Evolutionary conservation across 2,797 vertebrate genomes (phyloP).

Genomic region (Arrhamphus sclerolepis): DNA sequence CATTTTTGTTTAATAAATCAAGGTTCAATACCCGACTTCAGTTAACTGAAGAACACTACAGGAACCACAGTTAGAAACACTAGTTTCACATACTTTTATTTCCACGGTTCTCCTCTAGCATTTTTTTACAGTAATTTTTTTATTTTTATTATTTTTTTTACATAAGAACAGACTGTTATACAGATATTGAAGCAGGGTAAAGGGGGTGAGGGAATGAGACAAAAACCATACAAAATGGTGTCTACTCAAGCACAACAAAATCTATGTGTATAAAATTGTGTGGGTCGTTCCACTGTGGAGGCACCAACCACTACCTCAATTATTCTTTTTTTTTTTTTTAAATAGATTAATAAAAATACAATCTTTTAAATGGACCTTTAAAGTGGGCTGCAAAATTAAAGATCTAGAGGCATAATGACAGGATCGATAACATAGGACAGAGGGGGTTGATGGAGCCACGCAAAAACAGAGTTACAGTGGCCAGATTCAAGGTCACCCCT

Average conservation of each 20-base stretch:
- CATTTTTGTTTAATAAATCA: no score
- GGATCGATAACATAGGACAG: conserved; percentile 81
- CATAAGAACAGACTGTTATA: conserved; percentile 99
- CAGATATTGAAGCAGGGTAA: conserved; percentile 86
- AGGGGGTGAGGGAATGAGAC: conserved; percentile 63
- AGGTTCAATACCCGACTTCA: no score
- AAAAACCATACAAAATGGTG: conserved; percentile 93
- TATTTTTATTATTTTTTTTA: conserved; percentile 85
- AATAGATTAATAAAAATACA: conserved; percentile 99
- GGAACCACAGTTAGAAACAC: conserved; percentile 86
- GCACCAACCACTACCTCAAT: conserved; percentile 82
- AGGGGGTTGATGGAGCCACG: conserved; percentile 79
- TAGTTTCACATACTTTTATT: conserved; percentile 99
- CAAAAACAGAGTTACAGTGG: conserved; percentile 72
- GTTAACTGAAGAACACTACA: conserved; percentile 26
- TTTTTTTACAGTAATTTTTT: conserved; percentile 86
- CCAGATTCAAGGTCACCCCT: conserved; percentile 75
- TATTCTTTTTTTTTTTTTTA: conserved; percentile 81
- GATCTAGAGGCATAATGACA: conserved; percentile 87
- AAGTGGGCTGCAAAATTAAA: conserved; percentile 88
- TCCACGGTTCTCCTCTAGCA: conserved; percentile 98
- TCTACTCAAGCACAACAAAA: conserved; percentile 98
- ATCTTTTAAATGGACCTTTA: conserved; percentile 94
- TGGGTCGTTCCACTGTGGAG: conserved; percentile 85
- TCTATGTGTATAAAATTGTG: conserved; percentile 96